These are phyloP conservation scores for Eucidaris tribuloides DNA, from an alignment of 35 echinoderm and acorn worm genomes.

Conservation along the genomic window DNA sequence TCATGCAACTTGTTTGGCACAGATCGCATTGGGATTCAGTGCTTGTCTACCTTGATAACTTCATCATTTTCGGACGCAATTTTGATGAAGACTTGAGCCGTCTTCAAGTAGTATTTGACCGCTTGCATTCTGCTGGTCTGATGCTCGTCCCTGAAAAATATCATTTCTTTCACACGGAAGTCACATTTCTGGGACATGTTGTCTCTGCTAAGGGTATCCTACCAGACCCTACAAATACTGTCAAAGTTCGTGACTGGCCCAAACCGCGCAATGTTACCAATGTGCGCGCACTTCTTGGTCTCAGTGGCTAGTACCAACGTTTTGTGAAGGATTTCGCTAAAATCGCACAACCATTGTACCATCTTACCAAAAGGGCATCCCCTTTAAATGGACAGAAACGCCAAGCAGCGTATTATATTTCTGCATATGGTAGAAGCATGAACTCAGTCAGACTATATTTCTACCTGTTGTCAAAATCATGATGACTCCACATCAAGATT, in stretches of 20 bases:
- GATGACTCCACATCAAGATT: too few relatives aligned
- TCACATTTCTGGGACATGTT: slow-evolving; percentile 51
- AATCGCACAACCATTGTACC: slow-evolving; percentile 29
- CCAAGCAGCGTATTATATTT: too few relatives aligned
- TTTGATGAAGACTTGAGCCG: slow-evolving; percentile 44
- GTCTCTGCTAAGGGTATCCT: slow-evolving; percentile 42
- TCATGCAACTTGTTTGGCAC: slow-evolving; percentile 51
- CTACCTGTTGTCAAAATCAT: too few relatives aligned
- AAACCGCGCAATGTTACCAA: background rate
- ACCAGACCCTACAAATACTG: slow-evolving; percentile 47
- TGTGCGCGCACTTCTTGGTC: slow-evolving; percentile 24
- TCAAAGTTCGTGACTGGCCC: slow-evolving; percentile 39
- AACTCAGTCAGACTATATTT: too few relatives aligned
- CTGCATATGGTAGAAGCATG: too few relatives aligned
- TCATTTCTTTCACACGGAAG: slow-evolving; percentile 32
- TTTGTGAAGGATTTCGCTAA: slow-evolving; percentile 38
- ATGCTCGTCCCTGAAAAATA: slow-evolving; percentile 62
- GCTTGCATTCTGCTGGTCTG: slow-evolving; percentile 5
- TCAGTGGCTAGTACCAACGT: slow-evolving; percentile 42
- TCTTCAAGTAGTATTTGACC: slow-evolving; percentile 27
- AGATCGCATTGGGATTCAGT: slow-evolving; percentile 14
- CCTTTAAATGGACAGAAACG: slow-evolving; percentile 34
- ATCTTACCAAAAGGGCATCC: slow-evolving; percentile 37
- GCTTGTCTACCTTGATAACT: slow-evolving; percentile 51
- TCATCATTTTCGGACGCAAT: slow-evolving; percentile 39